Percentiles rank a stretch among this genome's conserved stretches.
Conservation (phyloP, 2,113 vertebrate genomes). For the Mastomys natalensis region DNA sequence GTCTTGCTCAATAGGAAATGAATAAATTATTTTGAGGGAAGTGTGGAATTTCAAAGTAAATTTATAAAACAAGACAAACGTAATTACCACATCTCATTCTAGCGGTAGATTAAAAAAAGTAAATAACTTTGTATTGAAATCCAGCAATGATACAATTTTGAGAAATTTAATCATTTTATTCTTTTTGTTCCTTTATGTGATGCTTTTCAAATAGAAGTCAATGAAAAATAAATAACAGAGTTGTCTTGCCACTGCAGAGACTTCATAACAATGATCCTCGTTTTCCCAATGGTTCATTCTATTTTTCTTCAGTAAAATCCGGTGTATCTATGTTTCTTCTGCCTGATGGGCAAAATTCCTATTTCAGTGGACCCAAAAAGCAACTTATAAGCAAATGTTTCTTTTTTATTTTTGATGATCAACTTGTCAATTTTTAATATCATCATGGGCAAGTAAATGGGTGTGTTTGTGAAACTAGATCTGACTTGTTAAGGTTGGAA, state of each 20-base stretch:
- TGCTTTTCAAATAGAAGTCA: background rate
- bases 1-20: background rate
- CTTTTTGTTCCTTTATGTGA: background rate
- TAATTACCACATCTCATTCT: background rate
- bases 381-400: background rate
- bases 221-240: background rate
- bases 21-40: conserved; percentile 17
- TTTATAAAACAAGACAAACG: background rate
- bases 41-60: background rate
- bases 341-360: background rate
- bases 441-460: too few relatives aligned
- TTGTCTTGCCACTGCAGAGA: background rate
- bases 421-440: too few relatives aligned
- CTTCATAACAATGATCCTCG: background rate
- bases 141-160: background rate
- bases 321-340: background rate
- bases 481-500: background rate
- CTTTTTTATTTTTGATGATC: background rate
- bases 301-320: background rate
- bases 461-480: background rate
- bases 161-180: background rate
- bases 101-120: background rate
- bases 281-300: background rate
- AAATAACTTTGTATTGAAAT: background rate
- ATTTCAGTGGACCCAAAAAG: background rate